These are phyloP conservation scores for Guaruba guarouba DNA, from an alignment of 2,113 vertebrate genomes.

Conservation along the genomic window DNA sequence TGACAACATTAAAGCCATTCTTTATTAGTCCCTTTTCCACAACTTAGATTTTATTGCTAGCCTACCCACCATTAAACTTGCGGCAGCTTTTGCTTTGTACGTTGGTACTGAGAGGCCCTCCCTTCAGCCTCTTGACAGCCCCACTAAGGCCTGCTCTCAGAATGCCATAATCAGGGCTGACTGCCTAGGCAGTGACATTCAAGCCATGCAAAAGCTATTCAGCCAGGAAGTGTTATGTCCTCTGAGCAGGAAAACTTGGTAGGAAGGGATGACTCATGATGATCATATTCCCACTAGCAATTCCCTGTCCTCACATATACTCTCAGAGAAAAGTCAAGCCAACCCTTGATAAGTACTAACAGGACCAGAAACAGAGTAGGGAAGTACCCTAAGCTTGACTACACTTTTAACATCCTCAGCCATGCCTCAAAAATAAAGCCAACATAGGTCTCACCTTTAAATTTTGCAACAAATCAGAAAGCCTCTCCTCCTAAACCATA, in stretches of 20 bases:
- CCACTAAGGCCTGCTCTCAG: background rate
- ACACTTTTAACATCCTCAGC: background rate
- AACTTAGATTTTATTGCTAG: background rate
- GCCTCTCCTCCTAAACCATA: background rate
- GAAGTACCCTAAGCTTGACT: background rate
- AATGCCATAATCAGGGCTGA: background rate
- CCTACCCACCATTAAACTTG: background rate
- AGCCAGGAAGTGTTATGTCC: background rate
- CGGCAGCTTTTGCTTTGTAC: background rate
- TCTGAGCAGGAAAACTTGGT: background rate
- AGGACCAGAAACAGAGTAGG: background rate
- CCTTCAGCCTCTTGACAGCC: background rate
- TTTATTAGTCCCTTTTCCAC: background rate
- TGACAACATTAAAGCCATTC: background rate
- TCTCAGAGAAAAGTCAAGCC: background rate
- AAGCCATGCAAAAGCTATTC: background rate
- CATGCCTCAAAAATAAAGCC: background rate
- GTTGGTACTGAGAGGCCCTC: background rate
- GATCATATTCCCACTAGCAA: background rate
- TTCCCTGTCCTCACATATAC: background rate
- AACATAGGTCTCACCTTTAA: background rate
- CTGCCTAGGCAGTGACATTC: background rate
- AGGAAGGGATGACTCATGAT: background rate
- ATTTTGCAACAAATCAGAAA: background rate
- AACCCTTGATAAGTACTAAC: background rate